Evolutionary conservation across 2,888 invertebrate species (phyloP).

Genomic region (Limnephilus auricula): DNA sequence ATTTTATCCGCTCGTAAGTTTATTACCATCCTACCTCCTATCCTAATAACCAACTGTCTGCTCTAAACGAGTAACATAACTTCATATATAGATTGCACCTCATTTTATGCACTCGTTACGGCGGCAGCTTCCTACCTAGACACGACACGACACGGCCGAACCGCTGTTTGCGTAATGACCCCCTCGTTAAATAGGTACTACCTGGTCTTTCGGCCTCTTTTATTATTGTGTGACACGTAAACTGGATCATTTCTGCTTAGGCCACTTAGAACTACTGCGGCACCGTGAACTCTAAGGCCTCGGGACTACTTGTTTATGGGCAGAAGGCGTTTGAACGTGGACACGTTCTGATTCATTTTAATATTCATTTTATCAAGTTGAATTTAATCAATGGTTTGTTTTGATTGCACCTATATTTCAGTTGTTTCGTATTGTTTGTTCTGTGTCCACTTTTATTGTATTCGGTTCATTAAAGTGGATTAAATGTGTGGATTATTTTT

Average conservation of each 20-base stretch:
- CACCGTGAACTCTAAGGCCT: not conserved
- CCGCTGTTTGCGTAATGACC: conserved; percentile 42
- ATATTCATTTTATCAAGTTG: not conserved
- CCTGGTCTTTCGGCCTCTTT: not conserved
- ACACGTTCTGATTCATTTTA: not conserved
- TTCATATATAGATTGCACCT: not conserved
- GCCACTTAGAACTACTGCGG: not conserved
- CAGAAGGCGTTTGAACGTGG: not conserved
- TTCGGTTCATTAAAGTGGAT: too few species aligned
- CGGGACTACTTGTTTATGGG: not conserved
- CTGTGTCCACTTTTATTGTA: too few species aligned
- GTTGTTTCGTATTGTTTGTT: not conserved
- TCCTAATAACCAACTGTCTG: not conserved
- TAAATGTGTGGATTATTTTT: too few species aligned
- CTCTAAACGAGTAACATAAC: not conserved
- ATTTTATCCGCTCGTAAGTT: not conserved
- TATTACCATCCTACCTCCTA: not conserved
- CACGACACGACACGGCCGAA: not conserved
- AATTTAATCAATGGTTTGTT: not conserved
- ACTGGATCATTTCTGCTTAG: not conserved
- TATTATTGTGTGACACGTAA: conserved; percentile 30
- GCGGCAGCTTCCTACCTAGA: not conserved
- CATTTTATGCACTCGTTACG: conserved; percentile 26
- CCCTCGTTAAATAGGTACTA: conserved; percentile 2
- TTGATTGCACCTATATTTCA: not conserved